Conservation (phyloP, 2,888 invertebrate species). For the Eledona agricola region DNA sequence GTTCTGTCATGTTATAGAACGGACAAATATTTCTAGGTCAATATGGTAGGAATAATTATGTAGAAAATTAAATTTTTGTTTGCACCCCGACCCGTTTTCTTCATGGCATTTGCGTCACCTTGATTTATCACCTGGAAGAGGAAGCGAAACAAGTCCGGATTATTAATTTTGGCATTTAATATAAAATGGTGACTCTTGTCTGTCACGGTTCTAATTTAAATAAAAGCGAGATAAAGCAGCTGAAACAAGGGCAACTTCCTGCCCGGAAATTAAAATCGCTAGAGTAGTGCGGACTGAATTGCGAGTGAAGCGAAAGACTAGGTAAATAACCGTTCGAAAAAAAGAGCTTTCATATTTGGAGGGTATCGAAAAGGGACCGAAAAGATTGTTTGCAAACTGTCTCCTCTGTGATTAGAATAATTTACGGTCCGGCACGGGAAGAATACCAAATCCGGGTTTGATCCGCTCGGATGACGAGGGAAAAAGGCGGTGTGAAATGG, state of each 20-base stretch:
- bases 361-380: slow-evolving; percentile 10
- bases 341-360: slow-evolving; percentile 4
- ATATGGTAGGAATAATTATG: too few species aligned
- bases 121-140: too few species aligned
- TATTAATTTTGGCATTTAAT: slow-evolving; percentile 24
- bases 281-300: slow-evolving; percentile 10
- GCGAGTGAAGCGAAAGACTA: slow-evolving; percentile 2
- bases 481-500: slow-evolving; percentile 9
- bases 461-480: slow-evolving; percentile 10
- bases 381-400: slow-evolving; percentile 27
- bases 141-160: too few species aligned
- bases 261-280: slow-evolving; percentile 27
- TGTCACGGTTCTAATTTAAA: slow-evolving; percentile 6
- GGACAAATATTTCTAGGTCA: too few species aligned
- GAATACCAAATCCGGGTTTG: slow-evolving; percentile 16
- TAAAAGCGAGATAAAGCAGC: slow-evolving; percentile 8
- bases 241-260: slow-evolving; percentile 11
- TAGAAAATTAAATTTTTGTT: too few species aligned
- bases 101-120: too few species aligned
- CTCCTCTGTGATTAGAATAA: slow-evolving; percentile 23
- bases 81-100: too few species aligned
- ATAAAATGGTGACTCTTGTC: slow-evolving; percentile 18
- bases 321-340: slow-evolving; percentile 7
- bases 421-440: slow-evolving; percentile 8
- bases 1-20: too few species aligned